Evolutionary conservation across 2,113 vertebrate species (phyloP).

Genomic region (Delphinus delphis): DNA sequence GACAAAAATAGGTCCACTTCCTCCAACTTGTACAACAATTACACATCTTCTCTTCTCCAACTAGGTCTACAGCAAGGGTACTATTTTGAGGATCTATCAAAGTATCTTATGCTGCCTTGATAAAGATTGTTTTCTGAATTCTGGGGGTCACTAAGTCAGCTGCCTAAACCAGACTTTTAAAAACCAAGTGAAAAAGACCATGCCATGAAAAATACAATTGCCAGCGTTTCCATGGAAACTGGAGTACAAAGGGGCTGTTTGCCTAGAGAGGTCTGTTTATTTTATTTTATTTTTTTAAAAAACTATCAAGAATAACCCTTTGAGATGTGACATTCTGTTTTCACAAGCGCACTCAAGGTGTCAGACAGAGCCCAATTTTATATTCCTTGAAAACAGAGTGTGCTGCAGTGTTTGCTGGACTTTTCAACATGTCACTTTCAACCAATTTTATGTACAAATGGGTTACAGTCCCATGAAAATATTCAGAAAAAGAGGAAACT

Average conservation of each 20-base stretch:
- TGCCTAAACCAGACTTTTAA: not conserved
- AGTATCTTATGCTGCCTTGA: not conserved
- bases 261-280: constrained; percentile 76
- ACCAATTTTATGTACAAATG: constrained; percentile 78
- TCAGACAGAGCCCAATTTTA: constrained; percentile 80
- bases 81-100: not conserved
- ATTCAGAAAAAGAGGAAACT: constrained; percentile 73
- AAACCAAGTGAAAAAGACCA: constrained; percentile 60
- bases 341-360: constrained; percentile 74
- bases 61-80: not conserved
- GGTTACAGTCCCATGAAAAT: constrained; percentile 78
- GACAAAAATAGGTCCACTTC: not conserved
- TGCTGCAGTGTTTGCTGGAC: constrained; percentile 61
- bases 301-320: constrained; percentile 76
- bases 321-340: constrained; percentile 81
- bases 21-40: not conserved
- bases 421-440: constrained; percentile 80
- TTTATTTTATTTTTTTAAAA: constrained; percentile 76
- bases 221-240: constrained; percentile 69
- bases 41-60: not conserved
- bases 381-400: constrained; percentile 78
- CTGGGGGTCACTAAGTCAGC: constrained; percentile 37
- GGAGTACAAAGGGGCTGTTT: constrained; percentile 72
- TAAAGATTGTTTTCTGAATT: constrained; percentile 42
- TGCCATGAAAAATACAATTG: constrained; percentile 69